Evolutionary conservation across 1,140 invertebrate species (phyloP).

Genomic region (Solenopsis fugax): DNA sequence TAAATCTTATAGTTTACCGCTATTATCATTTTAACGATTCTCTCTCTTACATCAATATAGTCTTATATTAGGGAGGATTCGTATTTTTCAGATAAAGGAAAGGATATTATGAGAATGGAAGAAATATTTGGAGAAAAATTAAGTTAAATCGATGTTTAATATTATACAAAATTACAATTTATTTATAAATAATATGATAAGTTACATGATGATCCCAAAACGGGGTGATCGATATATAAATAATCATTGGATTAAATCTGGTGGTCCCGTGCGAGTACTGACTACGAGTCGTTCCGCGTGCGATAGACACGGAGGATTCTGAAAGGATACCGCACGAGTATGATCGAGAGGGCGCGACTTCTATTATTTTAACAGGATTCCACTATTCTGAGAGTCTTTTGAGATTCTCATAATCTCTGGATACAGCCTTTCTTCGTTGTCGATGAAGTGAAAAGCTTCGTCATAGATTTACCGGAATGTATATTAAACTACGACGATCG

Average conservation of each 20-base stretch:
- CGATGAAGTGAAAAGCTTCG: neutral
- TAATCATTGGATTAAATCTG: conserved; percentile 85
- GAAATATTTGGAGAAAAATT: neutral
- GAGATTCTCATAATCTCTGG: conserved; percentile 46
- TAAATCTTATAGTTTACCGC: neutral
- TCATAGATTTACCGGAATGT: conserved; percentile 16
- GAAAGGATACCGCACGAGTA: conserved; percentile 61
- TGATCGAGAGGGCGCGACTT: conserved; percentile 58
- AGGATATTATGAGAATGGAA: neutral
- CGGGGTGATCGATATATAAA: conserved; percentile 79
- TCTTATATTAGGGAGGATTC: neutral
- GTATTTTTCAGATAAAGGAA: no score
- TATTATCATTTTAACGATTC: neutral
- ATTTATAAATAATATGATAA: conserved; percentile 87
- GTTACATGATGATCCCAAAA: conserved; percentile 83
- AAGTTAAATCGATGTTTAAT: neutral
- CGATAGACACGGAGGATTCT: conserved; percentile 55
- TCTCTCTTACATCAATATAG: neutral
- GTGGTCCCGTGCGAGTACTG: conserved; percentile 78
- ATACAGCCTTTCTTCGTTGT: conserved; percentile 26
- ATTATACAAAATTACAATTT: conserved; percentile 83
- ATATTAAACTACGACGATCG: neutral
- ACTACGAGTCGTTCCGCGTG: conserved; percentile 80
- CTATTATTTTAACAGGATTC: conserved; percentile 53
- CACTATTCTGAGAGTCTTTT: conserved; percentile 43